Percentiles rank a stretch among this genome's conserved stretches.
These are phyloP conservation scores for Vombatus ursinus DNA, from an alignment of 2,113 vertebrate species.

Conservation along the genomic window DNA sequence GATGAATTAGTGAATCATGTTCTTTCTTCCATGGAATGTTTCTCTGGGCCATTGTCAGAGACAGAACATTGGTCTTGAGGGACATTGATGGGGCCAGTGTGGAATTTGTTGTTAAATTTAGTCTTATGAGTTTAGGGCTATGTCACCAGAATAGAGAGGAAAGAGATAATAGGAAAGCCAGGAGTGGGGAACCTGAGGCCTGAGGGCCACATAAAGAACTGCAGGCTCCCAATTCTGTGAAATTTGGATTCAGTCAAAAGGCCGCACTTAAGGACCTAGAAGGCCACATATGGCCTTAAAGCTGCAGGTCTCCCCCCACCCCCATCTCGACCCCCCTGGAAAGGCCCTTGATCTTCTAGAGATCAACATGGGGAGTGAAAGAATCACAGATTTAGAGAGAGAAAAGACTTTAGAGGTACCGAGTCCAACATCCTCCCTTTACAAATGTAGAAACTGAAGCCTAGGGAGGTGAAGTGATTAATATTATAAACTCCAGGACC, in stretches of 20 bases:
- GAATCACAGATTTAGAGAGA: neutral
- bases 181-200: too few species aligned
- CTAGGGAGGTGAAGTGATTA: neutral
- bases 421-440: neutral
- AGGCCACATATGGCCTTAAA: too few species aligned
- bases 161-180: neutral
- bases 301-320: too few species aligned
- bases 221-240: too few species aligned
- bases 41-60: neutral
- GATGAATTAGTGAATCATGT: neutral
- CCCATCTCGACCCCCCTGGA: too few species aligned
- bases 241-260: too few species aligned
- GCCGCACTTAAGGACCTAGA: too few species aligned
- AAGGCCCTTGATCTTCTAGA: neutral
- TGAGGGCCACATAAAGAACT: too few species aligned
- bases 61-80: neutral
- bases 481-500: neutral
- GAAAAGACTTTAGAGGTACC: neutral
- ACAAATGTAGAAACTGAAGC: neutral
- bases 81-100: neutral
- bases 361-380: neutral
- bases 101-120: neutral
- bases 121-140: neutral
- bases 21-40: neutral
- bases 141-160: neutral